Evolutionary conservation across 2,888 invertebrate genomes (phyloP).

Genomic region (Salticus scenicus): DNA sequence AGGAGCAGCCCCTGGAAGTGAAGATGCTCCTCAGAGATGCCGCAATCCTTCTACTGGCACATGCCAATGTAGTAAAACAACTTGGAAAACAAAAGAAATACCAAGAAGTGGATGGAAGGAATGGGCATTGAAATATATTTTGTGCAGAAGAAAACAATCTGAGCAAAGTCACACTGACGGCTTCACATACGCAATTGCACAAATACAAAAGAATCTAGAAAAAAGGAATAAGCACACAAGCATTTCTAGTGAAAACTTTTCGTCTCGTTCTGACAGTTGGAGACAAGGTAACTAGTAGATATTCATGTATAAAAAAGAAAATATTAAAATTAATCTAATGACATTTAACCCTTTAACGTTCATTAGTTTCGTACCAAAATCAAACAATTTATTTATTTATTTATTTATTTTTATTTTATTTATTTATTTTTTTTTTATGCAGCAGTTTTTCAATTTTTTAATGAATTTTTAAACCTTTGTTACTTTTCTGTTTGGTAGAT

Average conservation of each 20-base stretch:
- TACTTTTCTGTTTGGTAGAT: no score
- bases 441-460: no score
- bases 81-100: slow-evolving; percentile 31
- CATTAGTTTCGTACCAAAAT: no score
- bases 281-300: slow-evolving; percentile 75
- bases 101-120: slow-evolving; percentile 46
- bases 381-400: no score
- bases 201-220: slow-evolving; percentile 82
- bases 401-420: no score
- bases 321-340: no score
- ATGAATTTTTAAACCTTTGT: no score
- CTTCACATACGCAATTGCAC: slow-evolving; percentile 84
- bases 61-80: slow-evolving; percentile 43
- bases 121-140: slow-evolving; percentile 61
- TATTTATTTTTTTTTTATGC: no score
- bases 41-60: slow-evolving; percentile 46
- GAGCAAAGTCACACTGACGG: slow-evolving; percentile 77
- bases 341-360: no score
- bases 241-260: slow-evolving; percentile 88
- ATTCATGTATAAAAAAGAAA: no score
- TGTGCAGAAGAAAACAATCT: slow-evolving; percentile 47
- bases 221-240: slow-evolving; percentile 79
- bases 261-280: slow-evolving; percentile 91
- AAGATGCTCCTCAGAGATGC: slow-evolving; percentile 81
- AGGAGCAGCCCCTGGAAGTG: slow-evolving; percentile 38